Base-by-base conservation (phyloP, 2,113 vertebrate genomes). In the Bubo scandiacus region DNA sequence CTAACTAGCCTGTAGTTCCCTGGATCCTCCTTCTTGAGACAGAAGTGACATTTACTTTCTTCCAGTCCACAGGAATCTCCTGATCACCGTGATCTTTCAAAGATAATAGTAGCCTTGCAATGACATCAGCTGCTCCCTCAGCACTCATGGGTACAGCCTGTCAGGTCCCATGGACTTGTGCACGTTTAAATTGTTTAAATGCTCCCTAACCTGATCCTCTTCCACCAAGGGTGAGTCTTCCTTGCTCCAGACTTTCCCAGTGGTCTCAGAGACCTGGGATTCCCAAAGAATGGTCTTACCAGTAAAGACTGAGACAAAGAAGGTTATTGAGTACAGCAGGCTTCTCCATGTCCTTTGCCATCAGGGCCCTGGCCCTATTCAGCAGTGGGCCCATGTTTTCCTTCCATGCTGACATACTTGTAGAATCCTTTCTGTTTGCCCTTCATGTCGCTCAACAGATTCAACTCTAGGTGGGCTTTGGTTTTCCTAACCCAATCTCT, bases 111-210 rank as follows among this genome's bases (percentile, higher is more conserved):
- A 42, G 25, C 63, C 36, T 11, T 43, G 27, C 52, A 55, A 22
- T 47, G 70, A 17, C 30, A 77, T 32, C 17, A 2, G 10, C 38
- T 5, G 12, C 32, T 77, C 13, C 23, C 58, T 55, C 0, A 0
- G 66, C 71, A 38, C 66, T 30, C 6, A 26, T 13, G 3, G 36
- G 32, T 49, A 20, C 45, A 71, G 45, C 61, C 68, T 88, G 22
- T 36, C 55, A 58, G 49, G 45, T 22, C 36, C 47, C 10, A 1
- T 13, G 34, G 40, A 10, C n/a, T 5, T 25, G 21, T 20, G 32
- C 30, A 22, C 0, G 0, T 58, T 52, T 23, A 1, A 1, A 27
- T 88, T 29, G 15, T n/a, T 67, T 27, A 70, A 92, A 3, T 11
- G 34, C 26, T 67, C 77, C 72, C 61, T 42, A 16, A 40, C 16